Evolutionary conservation across 2,797 vertebrate genomes (phyloP), one percentile per base, ranked within the genome.

Genomic region (Sebastes nivosus): DNA sequence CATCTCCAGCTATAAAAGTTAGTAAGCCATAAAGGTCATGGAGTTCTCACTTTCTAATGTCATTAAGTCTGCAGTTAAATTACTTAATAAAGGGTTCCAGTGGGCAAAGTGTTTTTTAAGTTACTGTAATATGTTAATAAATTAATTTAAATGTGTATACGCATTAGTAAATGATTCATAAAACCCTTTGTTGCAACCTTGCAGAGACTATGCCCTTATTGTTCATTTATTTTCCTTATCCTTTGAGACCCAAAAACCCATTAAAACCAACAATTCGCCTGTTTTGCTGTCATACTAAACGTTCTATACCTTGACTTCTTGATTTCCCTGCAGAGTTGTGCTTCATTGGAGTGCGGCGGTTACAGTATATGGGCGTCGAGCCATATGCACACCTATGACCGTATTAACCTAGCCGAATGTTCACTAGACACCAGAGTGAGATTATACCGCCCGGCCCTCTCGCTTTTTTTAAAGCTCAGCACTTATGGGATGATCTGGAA

Each of bases 321-420:
- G 84, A 92, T 93, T 94, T 94, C 87, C 92, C 90, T 32, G 63
- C 75, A 70, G 92, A 87, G 77, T 70, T 24, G 3, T 60, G 72
- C 73, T 78, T 83, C 81, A 91, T 32, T 87, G 85, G 76, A 77
- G 42, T 69, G 64, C n/a, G 60, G 30, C 6, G 11, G 11, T 75
- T 50, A 50, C 46, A 50, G 46, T 42, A 22, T 65, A 78, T 58
- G 58, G 71, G 65, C 58, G 6, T 50, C 9, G 24, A 77, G 82
- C 86, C 84, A 82, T 82, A 86, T 85, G 84, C 73, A 76, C 85
- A 87, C 83, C 86, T 87, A 89, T 91, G 88, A 90, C 80, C 78
- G 72, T 75, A 84, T 93, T 90, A 93, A 90, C 90, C 87, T 75
- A 83, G 76, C 81, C 9, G 18, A 87, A 77, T 65, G 82, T 85